Percentiles rank a stretch among this genome's conserved stretches.
Conservation (phyloP, 2,113 vertebrate species). For the Balaenoptera acutorostrata region DNA sequence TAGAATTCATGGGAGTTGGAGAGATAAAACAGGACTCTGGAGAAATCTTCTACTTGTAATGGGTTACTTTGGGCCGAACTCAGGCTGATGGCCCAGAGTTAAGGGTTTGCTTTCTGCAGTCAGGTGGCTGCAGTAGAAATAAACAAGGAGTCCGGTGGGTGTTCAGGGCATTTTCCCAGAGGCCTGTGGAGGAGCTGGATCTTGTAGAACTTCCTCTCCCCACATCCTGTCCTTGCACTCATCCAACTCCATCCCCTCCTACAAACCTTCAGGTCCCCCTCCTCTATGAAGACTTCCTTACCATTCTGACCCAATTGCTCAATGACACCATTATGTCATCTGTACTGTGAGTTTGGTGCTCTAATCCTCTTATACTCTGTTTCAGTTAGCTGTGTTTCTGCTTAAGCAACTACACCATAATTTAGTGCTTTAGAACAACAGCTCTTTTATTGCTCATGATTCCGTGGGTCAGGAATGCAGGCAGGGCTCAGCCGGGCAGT, state of each 20-base stretch:
- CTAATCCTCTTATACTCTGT: not conserved
- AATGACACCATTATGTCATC: accelerated
- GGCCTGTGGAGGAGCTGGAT: not conserved
- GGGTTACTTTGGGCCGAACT: not conserved
- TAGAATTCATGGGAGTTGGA: not conserved
- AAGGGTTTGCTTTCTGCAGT: not conserved
- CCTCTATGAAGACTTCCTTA: not conserved
- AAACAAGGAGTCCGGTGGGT: not conserved
- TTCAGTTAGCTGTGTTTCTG: not conserved
- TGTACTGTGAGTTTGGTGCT: not conserved
- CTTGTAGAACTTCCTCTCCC: not conserved
- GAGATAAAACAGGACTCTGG: not conserved
- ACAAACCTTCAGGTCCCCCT: not conserved
- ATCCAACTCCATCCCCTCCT: not conserved
- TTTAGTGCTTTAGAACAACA: not conserved
- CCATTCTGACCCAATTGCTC: not conserved
- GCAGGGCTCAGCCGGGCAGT: not conserved
- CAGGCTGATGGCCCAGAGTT: not conserved
- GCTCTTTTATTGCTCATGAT: not conserved
- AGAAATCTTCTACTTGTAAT: not conserved
- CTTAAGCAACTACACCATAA: not conserved
- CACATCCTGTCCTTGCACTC: not conserved
- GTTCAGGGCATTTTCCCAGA: not conserved
- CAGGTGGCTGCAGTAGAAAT: not conserved
- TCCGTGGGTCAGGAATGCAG: not conserved